These are phyloP conservation scores for Folsomia candida DNA, from an alignment of 2,888 invertebrate genomes.

Conservation along the genomic window DNA sequence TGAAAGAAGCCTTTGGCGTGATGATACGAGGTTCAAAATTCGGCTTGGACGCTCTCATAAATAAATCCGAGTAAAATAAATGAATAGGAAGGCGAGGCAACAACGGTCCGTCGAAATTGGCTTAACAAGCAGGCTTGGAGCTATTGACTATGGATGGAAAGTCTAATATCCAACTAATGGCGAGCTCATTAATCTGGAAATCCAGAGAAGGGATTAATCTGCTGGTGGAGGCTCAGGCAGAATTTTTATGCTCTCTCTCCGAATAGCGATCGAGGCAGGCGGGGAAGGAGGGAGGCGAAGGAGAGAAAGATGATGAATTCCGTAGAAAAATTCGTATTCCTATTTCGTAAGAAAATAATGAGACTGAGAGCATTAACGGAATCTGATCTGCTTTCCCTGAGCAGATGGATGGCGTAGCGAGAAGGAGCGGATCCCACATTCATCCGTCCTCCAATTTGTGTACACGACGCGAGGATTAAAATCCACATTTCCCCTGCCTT, in stretches of 20 bases:
- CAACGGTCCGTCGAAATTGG: too few species aligned
- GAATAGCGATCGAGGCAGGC: neutral
- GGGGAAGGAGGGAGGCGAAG: too few species aligned
- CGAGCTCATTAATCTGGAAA: constrained; percentile 10
- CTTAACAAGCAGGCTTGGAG: neutral
- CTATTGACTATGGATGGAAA: neutral
- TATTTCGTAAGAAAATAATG: constrained; percentile 12
- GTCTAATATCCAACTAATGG: constrained; percentile 3
- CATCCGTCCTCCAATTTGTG: too few species aligned
- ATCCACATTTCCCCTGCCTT: too few species aligned
- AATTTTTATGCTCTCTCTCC: neutral
- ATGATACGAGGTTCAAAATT: too few species aligned
- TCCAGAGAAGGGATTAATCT: constrained; percentile 2
- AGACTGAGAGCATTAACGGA: constrained; percentile 3
- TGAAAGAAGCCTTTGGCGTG: too few species aligned
- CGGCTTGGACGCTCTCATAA: too few species aligned
- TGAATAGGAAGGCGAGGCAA: too few species aligned
- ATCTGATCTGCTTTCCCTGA: constrained; percentile 2
- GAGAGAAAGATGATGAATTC: neutral
- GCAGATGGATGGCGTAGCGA: neutral
- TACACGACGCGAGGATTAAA: too few species aligned
- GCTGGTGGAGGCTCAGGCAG: neutral
- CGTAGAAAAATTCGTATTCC: neutral
- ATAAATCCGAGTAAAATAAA: too few species aligned
- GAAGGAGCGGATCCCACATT: neutral